Base-by-base conservation (phyloP, 2,888 invertebrate species). In the Heliconius ismenius region DNA sequence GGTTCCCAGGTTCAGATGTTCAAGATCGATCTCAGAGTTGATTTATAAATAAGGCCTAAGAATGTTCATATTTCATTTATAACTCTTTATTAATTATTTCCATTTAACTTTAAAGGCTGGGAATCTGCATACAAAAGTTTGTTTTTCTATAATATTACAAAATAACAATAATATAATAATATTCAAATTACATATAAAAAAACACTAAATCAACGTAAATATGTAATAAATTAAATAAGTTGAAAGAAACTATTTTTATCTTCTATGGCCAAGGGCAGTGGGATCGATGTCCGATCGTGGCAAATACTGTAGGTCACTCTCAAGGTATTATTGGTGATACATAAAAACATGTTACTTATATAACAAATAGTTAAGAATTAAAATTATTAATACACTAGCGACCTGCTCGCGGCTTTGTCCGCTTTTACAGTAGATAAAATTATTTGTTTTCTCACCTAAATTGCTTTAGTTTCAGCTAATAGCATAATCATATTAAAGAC, bases 271-370 rank as follows among this genome's bases (percentile, higher is more conserved):
- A 64, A 64, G 63, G 63, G 28, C 28, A 32, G 63, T 32, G 63
- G 32, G 63, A 64, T 64, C 63, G 63, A 64, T 64, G 63, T 64
- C 32, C 63, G 63, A 21, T 64, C 63, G 32, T 32, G 32, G 63
- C 63, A 64, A 64, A 64, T 64, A 64, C 21, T 64, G 28, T 28
- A 64, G 28, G 63, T 32, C 63, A 32, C 10, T 28, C 21, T 64
- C 63, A 64, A 64, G 63, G 63, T 32, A 32, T 32, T 28, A 28
- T 26, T 26, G 26, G 24, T 62, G 15, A 26, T 26, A 62, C 28
- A 26, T 7, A 4, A 26, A 26, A 15, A 62, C 26, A 62, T 62
- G 2, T 26, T n/a, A 58, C n/a, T 58, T 58, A 58, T 58, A 58
- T 21, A 58, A 62, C 15, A 13, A 26, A 62, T 26, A 62, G 15